A percentile compares a stretch with the other conserved stretches of the same genome.
Conservation (phyloP, 2,113 vertebrate genomes). For the Brachyhypopomus occidentalis region DNA sequence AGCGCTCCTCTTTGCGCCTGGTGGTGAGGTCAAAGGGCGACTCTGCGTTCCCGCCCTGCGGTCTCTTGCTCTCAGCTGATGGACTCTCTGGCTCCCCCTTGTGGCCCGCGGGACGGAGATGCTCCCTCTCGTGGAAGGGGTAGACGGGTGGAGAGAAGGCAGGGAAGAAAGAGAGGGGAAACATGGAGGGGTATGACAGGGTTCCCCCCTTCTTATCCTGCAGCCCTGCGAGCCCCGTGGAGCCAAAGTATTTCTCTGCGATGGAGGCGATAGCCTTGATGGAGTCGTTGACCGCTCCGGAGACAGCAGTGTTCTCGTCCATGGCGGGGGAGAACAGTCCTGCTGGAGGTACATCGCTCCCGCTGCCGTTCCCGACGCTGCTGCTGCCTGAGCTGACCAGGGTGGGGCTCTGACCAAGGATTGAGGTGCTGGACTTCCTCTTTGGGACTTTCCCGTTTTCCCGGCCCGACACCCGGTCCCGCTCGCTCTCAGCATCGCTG, state of each 20-base stretch:
- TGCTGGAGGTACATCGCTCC: constrained; percentile 87
- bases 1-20: constrained; percentile 88
- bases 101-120: constrained; percentile 81
- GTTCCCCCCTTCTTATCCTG: constrained; percentile 95
- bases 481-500: constrained; percentile 97
- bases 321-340: constrained; percentile 87
- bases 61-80: constrained; percentile 84
- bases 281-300: constrained; percentile 98
- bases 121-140: constrained; percentile 93
- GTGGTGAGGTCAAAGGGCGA: constrained; percentile 97
- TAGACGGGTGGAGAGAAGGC: constrained; percentile 97
- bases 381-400: constrained; percentile 69
- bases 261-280: constrained; percentile 99
- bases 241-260: constrained; percentile 99
- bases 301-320: constrained; percentile 95
- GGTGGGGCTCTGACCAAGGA: constrained; percentile 82
- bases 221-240: constrained; percentile 92
- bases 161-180: constrained; percentile 97
- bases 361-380: constrained; percentile 71
- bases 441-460: constrained; percentile 95
- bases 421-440: constrained; percentile 81
- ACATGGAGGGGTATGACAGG: constrained; percentile 97
- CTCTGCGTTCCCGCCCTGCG: constrained; percentile 82
- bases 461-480: constrained; percentile 88
- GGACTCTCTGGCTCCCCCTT: constrained; percentile 89